Evolutionary conservation across 2,888 invertebrate genomes (phyloP).

Genomic region (Endomychus coccineus): DNA sequence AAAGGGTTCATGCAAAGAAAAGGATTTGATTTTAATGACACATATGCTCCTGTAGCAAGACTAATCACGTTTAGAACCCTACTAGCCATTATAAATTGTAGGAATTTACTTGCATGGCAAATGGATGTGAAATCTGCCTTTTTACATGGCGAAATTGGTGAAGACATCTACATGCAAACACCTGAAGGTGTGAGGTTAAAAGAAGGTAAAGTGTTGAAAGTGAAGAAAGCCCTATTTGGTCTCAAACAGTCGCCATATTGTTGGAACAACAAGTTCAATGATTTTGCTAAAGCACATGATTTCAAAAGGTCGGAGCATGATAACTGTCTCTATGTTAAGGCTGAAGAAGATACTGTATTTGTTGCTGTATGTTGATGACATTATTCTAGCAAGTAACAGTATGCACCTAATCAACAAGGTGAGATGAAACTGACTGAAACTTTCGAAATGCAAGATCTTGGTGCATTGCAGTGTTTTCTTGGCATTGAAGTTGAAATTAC

Average conservation of each 20-base stretch:
- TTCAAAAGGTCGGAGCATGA: slow-evolving; percentile 17
- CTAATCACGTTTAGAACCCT: slow-evolving; percentile 12
- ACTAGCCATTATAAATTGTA: slow-evolving; percentile 8
- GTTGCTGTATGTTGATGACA: slow-evolving; percentile 19
- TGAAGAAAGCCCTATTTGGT: slow-evolving; percentile 16
- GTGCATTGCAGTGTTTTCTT: slow-evolving; percentile 8
- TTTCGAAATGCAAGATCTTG: slow-evolving; percentile 13
- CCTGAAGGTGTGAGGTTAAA: slow-evolving; percentile 15
- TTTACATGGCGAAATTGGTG: slow-evolving; percentile 13
- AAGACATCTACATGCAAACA: slow-evolving; percentile 15
- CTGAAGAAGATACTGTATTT: slow-evolving; percentile 11
- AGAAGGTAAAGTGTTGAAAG: slow-evolving; percentile 11
- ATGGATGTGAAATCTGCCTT: slow-evolving; percentile 16
- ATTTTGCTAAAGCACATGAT: slow-evolving; percentile 13
- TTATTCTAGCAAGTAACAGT: slow-evolving; percentile 14
- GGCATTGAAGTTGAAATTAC: slow-evolving; percentile 8
- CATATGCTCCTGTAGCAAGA: slow-evolving; percentile 15
- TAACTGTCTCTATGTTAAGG: slow-evolving; percentile 16
- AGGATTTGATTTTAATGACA: slow-evolving; percentile 28
- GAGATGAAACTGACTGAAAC: slow-evolving; percentile 5
- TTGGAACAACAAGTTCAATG: slow-evolving; percentile 16
- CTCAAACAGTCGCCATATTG: slow-evolving; percentile 16
- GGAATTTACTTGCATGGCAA: slow-evolving; percentile 9
- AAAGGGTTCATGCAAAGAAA: slow-evolving; percentile 24
- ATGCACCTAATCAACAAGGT: slow-evolving; percentile 5